Evolutionary conservation across 2,888 invertebrate species (phyloP).

Genomic region (Drosophila mercatorum): DNA sequence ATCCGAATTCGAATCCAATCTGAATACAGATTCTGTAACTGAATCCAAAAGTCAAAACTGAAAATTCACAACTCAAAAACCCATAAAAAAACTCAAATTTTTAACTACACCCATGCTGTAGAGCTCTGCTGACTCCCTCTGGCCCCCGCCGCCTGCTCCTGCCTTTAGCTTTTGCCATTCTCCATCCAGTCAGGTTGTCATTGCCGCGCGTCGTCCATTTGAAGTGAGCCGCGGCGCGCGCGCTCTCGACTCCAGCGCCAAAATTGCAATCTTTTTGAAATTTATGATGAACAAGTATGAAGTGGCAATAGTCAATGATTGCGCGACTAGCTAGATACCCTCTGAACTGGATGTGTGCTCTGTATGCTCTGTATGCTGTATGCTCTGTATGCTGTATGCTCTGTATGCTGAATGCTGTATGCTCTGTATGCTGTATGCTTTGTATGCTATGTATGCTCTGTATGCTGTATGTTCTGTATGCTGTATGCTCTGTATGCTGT

Average conservation of each 20-base stretch:
- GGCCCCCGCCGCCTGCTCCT: neutral
- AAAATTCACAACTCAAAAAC: slow-evolving; percentile 14
- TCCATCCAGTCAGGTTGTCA: slow-evolving; percentile 59
- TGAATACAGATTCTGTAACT: slow-evolving; percentile 38
- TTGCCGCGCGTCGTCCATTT: slow-evolving; percentile 72
- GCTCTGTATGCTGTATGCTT: no score
- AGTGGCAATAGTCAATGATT: neutral
- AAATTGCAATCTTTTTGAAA: slow-evolving; percentile 77
- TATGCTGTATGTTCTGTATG: no score
- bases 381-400: no score
- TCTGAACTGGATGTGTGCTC: no score
- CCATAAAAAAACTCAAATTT: slow-evolving; percentile 21
- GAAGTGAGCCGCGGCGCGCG: slow-evolving; percentile 61
- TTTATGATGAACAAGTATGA: slow-evolving; percentile 69
- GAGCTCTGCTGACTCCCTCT: neutral
- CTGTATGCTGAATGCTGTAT: no score
- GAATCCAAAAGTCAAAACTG: slow-evolving; percentile 27
- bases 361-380: no score
- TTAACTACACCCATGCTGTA: slow-evolving; percentile 3
- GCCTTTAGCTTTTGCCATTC: slow-evolving; percentile 45
- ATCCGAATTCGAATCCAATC: slow-evolving; percentile 40
- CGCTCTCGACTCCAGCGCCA: slow-evolving; percentile 59
- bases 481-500: no score
- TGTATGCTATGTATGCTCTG: no score
- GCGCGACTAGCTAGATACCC: slow-evolving; percentile 2